Conservation (phyloP, 2,113 vertebrate genomes). For the Saccopteryx leptura region DNA sequence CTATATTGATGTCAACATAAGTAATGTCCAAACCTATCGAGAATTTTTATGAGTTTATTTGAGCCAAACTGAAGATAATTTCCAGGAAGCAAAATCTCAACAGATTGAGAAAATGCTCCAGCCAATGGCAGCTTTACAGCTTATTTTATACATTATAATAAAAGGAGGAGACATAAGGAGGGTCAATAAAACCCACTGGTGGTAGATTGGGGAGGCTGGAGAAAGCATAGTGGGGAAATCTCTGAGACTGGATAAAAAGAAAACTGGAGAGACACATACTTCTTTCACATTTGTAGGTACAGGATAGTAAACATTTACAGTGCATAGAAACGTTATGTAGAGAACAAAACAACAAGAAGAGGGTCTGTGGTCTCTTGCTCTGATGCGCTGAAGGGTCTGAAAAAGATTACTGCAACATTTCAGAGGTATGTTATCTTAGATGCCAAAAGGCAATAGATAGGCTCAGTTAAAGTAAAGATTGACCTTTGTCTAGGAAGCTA, state of each 20-base stretch:
- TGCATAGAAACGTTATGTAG: neutral
- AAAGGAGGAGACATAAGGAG: neutral
- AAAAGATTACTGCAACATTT: neutral
- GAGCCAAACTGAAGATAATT: neutral
- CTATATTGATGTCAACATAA: neutral
- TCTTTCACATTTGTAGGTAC: neutral
- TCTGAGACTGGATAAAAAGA: neutral
- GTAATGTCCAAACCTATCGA: neutral
- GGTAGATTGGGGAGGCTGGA: neutral
- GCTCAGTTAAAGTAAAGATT: neutral
- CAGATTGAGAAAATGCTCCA: neutral
- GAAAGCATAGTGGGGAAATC: neutral
- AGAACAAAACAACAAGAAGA: neutral
- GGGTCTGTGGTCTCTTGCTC: neutral
- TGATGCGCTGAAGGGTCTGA: neutral
- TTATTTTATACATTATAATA: neutral
- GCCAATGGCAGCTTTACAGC: neutral
- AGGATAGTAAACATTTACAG: neutral
- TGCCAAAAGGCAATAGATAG: neutral
- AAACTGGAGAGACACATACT: neutral
- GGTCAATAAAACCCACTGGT: neutral
- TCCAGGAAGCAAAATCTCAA: neutral
- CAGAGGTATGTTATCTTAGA: neutral
- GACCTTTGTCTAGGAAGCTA: neutral
- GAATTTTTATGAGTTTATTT: neutral